These are phyloP conservation scores for Siniperca knerii DNA, from an alignment of 2,113 vertebrate species.

Conservation along the genomic window DNA sequence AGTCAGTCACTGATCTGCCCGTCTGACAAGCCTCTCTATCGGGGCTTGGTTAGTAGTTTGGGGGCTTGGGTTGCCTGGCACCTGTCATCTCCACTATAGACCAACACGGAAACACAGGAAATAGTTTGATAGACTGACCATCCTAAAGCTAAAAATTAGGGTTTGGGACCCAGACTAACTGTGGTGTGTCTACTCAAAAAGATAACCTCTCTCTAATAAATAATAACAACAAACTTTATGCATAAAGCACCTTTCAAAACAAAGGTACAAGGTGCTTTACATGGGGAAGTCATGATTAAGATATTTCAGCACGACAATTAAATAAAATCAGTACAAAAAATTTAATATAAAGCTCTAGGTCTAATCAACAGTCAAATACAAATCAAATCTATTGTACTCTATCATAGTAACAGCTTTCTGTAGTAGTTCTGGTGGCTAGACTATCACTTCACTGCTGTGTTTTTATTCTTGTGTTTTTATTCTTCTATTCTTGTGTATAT, in stretches of 20 bases:
- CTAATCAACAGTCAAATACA: background rate
- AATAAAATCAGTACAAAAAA: background rate
- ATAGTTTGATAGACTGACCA: background rate
- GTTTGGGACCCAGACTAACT: background rate
- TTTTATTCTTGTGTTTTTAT: no score
- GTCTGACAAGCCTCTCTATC: background rate
- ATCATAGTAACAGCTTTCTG: no score
- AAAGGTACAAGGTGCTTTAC: background rate
- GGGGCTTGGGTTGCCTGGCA: background rate
- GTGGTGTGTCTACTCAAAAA: background rate
- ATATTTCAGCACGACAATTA: background rate
- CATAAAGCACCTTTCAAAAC: background rate
- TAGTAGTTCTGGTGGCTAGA: no score
- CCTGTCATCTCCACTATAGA: slow-evolving; percentile 27
- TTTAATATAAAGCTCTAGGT: background rate
- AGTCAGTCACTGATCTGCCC: slow-evolving; percentile 14
- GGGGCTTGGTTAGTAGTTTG: background rate
- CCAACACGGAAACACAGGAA: background rate
- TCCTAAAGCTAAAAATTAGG: background rate
- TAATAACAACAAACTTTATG: background rate
- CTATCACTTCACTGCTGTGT: no score
- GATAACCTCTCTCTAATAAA: background rate
- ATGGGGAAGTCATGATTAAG: background rate
- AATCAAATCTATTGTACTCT: background rate
- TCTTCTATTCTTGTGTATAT: no score